phyloP scores from a whole-genome alignment of 2,888 invertebrate genomes.

The Sthenelais limicola region DNA sequence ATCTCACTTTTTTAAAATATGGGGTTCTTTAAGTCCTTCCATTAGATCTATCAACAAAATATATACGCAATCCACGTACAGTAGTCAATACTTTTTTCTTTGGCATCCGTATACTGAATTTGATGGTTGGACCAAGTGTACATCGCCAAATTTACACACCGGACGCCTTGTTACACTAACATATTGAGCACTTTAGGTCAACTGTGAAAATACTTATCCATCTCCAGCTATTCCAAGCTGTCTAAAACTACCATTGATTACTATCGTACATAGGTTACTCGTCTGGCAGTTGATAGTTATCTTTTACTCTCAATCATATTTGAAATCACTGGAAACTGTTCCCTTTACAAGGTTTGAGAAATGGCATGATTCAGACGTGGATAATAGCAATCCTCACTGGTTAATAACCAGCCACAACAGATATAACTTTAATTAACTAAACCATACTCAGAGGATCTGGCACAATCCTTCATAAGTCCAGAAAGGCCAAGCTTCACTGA shows the following conservation, averaged over 20 bases:
- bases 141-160: not conserved
- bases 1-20: slow-evolving; percentile 18
- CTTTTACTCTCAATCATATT: too few species aligned
- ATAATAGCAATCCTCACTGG: too few species aligned
- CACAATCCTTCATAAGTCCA: too few species aligned
- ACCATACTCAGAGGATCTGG: too few species aligned
- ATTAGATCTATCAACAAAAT: slow-evolving; percentile 22
- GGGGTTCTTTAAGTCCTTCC: slow-evolving; percentile 21
- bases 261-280: too few species aligned
- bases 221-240: too few species aligned
- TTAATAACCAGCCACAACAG: too few species aligned
- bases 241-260: too few species aligned
- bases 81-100: slow-evolving; percentile 32
- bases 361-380: too few species aligned
- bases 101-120: slow-evolving; percentile 29
- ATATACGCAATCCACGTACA: slow-evolving; percentile 29
- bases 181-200: slow-evolving; percentile 36
- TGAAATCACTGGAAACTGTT: slow-evolving; percentile 12
- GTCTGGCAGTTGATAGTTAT: too few species aligned
- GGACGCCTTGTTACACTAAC: slow-evolving; percentile 1
- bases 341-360: slow-evolving; percentile 13
- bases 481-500: too few species aligned
- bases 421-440: too few species aligned
- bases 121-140: slow-evolving; percentile 20
- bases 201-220: slow-evolving; percentile 34